Conservation (phyloP, 1,140 invertebrate species). For the Brachionus sp. region DNA sequence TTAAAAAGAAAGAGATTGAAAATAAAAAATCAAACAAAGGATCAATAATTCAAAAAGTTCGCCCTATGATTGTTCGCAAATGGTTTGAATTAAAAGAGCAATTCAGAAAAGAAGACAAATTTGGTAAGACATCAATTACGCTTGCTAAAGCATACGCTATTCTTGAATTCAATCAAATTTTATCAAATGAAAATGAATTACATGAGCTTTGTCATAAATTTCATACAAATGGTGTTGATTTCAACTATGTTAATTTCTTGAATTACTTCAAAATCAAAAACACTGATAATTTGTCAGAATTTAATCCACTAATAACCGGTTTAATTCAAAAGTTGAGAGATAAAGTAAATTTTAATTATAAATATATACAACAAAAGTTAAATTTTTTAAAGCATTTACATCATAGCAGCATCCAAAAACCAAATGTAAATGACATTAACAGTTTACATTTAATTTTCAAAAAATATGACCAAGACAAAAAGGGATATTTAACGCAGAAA, state of each 20-base stretch:
- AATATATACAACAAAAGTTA: background rate
- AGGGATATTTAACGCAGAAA: background rate
- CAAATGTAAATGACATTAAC: background rate
- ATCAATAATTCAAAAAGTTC: background rate
- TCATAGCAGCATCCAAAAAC: background rate
- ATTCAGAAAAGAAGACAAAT: conserved; percentile 8
- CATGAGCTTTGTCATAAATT: background rate
- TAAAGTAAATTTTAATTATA: background rate
- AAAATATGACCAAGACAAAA: conserved; percentile 16
- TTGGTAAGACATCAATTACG: background rate
- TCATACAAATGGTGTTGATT: background rate
- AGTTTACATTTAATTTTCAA: background rate
- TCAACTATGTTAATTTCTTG: conserved; percentile 17
- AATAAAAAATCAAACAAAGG: background rate
- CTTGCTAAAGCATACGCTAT: background rate
- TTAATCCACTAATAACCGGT: background rate
- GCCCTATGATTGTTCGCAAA: background rate
- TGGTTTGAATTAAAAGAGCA: background rate
- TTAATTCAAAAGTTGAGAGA: background rate
- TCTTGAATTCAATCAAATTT: background rate
- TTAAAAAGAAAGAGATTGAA: background rate
- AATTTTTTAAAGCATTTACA: background rate
- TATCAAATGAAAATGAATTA: background rate
- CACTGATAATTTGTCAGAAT: background rate
- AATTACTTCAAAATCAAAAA: conserved; percentile 14